Evolutionary conservation across 2,888 invertebrate genomes (phyloP), one percentile per base, ranked within the genome.

Genomic region (Tenthredo livida): DNA sequence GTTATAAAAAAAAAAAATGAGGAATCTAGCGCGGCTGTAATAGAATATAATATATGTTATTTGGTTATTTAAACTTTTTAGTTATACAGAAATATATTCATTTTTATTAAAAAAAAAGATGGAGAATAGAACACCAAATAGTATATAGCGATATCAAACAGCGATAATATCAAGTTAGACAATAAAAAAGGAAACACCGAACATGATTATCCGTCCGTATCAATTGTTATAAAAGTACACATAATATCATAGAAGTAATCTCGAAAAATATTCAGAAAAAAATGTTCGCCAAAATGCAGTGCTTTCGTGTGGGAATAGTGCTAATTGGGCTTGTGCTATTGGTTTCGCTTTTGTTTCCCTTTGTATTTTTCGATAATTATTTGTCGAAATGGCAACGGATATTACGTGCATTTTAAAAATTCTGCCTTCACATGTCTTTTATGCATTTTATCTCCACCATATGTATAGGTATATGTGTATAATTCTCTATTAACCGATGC

Each of bases 111-210:
- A 33, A 77, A 54, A 78, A 77, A 37, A 78, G 80, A 80, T 61
- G 33, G 80, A 80, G 61, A 80, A 80, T 80, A 80, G 80, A 40
- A 80, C 80, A 80, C 33, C 80, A 80, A 80, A 80, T 61, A 80
- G 80, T 61, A 80, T 37, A 80, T 80, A 80, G 40, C 58, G 17
- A 61, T 80, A 80, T 80, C 58, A 61, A 80, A 80, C 80, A 80
- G 17, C 80, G 80, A 80, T 40, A 40, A 37, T 10, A 54, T 77
- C 67, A 33, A 67, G 33, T 50, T 17, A 10, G n/a, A 21, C 29
- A 61, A 80, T 25, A 61, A 40, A 40, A 37, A 61, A 61, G 15
- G 21, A 25, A 33, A 80, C 80, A 80, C 61, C 80, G 61, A 80
- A 80, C 58, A 80, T 75, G 25, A 61, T 15, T 61, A 29, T 21